Evolutionary conservation across 2,797 vertebrate species (phyloP).

Genomic region (Cuniculus paca): DNA sequence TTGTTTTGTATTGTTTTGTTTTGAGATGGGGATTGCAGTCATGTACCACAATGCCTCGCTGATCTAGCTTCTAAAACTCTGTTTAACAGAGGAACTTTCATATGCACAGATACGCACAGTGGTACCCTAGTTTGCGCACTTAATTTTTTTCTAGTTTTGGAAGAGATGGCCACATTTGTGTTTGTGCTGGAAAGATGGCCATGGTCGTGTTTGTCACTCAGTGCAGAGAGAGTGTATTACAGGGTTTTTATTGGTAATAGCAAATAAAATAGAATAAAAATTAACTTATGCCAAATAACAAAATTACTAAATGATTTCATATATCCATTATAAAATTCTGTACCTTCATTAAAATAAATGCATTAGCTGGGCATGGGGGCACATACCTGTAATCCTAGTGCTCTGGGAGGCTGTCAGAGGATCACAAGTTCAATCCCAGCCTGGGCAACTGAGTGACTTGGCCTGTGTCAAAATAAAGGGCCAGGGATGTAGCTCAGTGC

Average conservation of each 20-base stretch:
- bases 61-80: slow-evolving; percentile 33
- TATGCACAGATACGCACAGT: background rate
- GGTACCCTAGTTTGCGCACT: background rate
- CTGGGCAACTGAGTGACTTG: background rate
- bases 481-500: background rate
- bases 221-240: background rate
- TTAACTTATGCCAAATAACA: background rate
- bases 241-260: slow-evolving; percentile 32
- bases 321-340: slow-evolving; percentile 50
- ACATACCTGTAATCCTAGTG: background rate
- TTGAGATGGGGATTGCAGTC: background rate
- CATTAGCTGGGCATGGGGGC: background rate
- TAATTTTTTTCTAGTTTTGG: background rate
- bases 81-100: slow-evolving; percentile 19
- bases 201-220: no score
- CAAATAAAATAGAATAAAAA: slow-evolving; percentile 41
- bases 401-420: background rate
- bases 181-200: no score
- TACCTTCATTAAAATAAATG: slow-evolving; percentile 61
- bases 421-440: background rate
- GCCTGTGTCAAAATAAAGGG: background rate
- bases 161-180: background rate
- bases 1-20: background rate
- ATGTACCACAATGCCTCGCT: background rate
- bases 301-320: slow-evolving; percentile 49